Percentiles rank a stretch among this genome's conserved stretches.
Conservation (phyloP, 2,888 invertebrate genomes). For the Eurytoma adleriae region DNA sequence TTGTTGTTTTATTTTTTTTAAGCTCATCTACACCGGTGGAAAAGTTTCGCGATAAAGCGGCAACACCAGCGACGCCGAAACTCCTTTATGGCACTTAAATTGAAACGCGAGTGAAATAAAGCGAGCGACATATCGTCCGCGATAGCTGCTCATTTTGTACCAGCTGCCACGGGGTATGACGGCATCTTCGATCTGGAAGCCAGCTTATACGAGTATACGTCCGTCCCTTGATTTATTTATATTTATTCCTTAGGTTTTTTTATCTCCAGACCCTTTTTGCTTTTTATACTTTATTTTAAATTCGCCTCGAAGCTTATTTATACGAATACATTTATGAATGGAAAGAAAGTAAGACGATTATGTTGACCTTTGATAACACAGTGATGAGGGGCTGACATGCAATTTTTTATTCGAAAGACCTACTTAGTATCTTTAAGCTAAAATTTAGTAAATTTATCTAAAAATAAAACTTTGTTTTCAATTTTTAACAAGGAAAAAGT, state of each 20-base stretch:
- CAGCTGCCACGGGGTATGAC: background rate
- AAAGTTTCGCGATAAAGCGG: slow-evolving; percentile 65
- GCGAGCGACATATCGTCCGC: slow-evolving; percentile 43
- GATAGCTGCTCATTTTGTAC: slow-evolving; percentile 39
- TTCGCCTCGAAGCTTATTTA: background rate
- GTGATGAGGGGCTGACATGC: too few relatives aligned
- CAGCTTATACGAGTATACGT: background rate
- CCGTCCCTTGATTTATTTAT: background rate
- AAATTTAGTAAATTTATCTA: too few relatives aligned
- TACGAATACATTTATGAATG: background rate
- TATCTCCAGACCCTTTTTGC: background rate
- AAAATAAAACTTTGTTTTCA: too few relatives aligned
- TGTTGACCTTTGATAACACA: too few relatives aligned
- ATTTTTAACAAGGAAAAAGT: too few relatives aligned
- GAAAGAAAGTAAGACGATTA: too few relatives aligned
- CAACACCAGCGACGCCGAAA: slow-evolving; percentile 55
- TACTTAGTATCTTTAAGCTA: too few relatives aligned
- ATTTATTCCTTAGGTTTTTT: background rate
- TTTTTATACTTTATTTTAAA: background rate
- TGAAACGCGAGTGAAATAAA: slow-evolving; percentile 66
- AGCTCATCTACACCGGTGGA: slow-evolving; percentile 44
- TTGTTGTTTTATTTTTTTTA: background rate
- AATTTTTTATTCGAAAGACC: too few relatives aligned
- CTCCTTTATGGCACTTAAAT: slow-evolving; percentile 64
- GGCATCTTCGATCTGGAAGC: background rate